These are phyloP conservation scores for Phasia obesa DNA, from an alignment of 2,888 invertebrate species.

Conservation along the genomic window DNA sequence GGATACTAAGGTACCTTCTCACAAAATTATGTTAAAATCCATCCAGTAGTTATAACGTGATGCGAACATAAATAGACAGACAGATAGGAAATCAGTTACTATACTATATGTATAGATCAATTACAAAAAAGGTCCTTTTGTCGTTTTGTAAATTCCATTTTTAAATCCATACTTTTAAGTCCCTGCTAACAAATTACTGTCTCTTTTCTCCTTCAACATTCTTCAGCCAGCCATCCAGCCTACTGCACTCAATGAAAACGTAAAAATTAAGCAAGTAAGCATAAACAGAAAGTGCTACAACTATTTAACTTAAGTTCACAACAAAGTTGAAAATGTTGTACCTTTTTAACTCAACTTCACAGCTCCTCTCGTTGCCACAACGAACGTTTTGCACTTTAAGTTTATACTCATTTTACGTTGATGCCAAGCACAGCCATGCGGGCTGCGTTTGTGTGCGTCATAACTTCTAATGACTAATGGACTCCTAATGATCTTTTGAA, in stretches of 20 bases:
- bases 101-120: too few relatives aligned
- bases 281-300: conserved; percentile 58
- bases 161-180: conserved; percentile 1
- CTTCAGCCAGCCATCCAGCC: conserved; percentile 29
- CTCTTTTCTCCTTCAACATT: background rate
- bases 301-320: conserved; percentile 65
- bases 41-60: too few relatives aligned
- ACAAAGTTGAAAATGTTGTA: conserved; percentile 65
- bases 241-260: conserved; percentile 30
- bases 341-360: conserved; percentile 41
- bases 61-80: too few relatives aligned
- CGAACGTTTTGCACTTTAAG: conserved; percentile 31
- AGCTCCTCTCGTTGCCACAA: background rate
- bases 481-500: conserved; percentile 80
- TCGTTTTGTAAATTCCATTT: background rate
- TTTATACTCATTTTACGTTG: conserved; percentile 37
- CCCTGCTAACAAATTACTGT: background rate
- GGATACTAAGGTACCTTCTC: too few relatives aligned
- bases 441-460: conserved; percentile 34
- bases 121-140: background rate
- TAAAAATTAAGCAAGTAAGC: conserved; percentile 54
- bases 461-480: conserved; percentile 79
- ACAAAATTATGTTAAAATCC: too few relatives aligned
- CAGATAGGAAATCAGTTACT: too few relatives aligned
- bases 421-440: conserved; percentile 22